Evolutionary conservation across 2,113 vertebrate species (phyloP).

Genomic region (Gadus macrocephalus): DNA sequence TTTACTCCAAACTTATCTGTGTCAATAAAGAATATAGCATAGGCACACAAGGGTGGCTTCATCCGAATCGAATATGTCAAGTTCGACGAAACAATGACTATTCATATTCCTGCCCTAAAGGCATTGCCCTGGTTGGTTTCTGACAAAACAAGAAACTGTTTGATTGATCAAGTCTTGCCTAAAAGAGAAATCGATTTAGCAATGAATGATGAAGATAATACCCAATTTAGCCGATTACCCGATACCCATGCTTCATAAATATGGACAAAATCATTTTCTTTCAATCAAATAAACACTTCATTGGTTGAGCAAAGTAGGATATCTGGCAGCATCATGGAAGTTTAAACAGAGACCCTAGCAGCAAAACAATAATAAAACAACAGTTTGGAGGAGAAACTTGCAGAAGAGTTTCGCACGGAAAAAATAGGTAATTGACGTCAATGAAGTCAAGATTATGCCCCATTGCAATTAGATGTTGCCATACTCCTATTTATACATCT

Average conservation of each 20-base stretch:
- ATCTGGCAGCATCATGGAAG: too few relatives aligned
- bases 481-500: too few relatives aligned
- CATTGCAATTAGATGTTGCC: too few relatives aligned
- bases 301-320: too few relatives aligned
- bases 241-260: neutral
- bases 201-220: conserved; percentile 37
- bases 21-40: conserved; percentile 64
- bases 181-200: conserved; percentile 54
- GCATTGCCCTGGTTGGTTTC: conserved; percentile 34
- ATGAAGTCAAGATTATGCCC: too few relatives aligned
- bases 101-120: conserved; percentile 28
- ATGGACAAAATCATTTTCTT: too few relatives aligned
- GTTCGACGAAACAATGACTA: conserved; percentile 33
- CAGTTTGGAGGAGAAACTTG: too few relatives aligned
- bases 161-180: conserved; percentile 43
- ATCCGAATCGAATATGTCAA: conserved; percentile 36
- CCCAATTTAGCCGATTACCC: neutral
- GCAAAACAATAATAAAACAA: too few relatives aligned
- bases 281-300: too few relatives aligned
- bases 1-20: conserved; percentile 69
- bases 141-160: conserved; percentile 45
- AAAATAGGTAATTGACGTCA: too few relatives aligned
- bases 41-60: conserved; percentile 11
- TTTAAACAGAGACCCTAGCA: too few relatives aligned
- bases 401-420: too few relatives aligned